A percentile compares a stretch with the other conserved stretches of the same genome.
phyloP scores from a whole-genome alignment of 1,140 invertebrate genomes.

The Trichoplusia ni region DNA sequence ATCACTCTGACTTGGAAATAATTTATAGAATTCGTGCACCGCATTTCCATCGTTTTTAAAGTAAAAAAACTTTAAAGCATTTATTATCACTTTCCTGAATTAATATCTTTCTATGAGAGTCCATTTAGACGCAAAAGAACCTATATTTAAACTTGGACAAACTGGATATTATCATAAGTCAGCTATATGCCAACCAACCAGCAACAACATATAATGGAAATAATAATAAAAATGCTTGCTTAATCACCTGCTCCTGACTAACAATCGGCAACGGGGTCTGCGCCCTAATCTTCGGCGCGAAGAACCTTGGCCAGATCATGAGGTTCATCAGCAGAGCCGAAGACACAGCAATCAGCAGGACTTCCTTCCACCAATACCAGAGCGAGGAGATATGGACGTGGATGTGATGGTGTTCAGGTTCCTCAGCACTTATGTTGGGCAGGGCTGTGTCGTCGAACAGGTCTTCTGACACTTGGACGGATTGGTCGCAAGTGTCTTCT shows the following conservation, averaged over 20 bases:
- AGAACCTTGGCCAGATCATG: conserved; percentile 72
- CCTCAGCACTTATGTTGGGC: conserved; percentile 52
- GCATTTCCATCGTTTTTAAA: no score
- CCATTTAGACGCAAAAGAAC: no score
- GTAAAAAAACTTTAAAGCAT: no score
- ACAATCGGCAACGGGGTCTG: conserved; percentile 46
- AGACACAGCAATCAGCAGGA: conserved; percentile 66
- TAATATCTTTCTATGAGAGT: no score
- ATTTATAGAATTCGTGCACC: no score
- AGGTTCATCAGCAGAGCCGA: conserved; percentile 71
- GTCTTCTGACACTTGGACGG: conserved; percentile 59
- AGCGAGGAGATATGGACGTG: conserved; percentile 84
- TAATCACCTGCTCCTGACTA: conserved; percentile 21
- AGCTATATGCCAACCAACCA: no score
- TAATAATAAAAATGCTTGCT: no score
- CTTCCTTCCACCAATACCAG: conserved; percentile 89
- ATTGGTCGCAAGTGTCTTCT: conserved; percentile 70
- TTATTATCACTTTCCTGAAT: no score
- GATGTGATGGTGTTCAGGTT: conserved; percentile 64
- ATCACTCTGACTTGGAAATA: no score
- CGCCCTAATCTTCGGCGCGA: conserved; percentile 50
- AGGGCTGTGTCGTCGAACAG: conserved; percentile 40
- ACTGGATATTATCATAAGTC: no score
- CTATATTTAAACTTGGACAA: no score
- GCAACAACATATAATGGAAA: no score